These are phyloP conservation scores for Sclerodermus sp. DNA, from an alignment of 2,888 invertebrate genomes.

Conservation along the genomic window DNA sequence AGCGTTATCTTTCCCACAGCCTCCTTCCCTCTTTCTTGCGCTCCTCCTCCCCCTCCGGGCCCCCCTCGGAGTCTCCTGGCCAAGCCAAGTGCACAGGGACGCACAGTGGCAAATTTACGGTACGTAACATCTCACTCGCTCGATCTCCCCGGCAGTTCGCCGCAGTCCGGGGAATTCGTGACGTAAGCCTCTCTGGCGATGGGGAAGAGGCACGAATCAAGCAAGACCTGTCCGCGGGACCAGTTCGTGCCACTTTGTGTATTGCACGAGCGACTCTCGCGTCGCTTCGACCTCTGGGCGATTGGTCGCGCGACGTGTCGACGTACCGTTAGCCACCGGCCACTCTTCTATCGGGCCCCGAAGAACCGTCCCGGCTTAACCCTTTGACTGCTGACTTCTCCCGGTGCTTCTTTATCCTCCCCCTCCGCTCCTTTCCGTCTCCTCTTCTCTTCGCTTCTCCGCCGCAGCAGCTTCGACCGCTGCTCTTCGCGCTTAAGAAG, in stretches of 20 bases:
- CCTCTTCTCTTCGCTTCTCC: neutral
- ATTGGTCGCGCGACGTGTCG: slow-evolving; percentile 47
- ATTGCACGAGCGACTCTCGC: slow-evolving; percentile 11
- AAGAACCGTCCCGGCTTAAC: slow-evolving; percentile 14
- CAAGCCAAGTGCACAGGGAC: neutral
- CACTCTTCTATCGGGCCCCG: slow-evolving; percentile 31
- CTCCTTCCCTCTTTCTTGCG: slow-evolving; percentile 30
- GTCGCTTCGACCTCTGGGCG: slow-evolving; percentile 22
- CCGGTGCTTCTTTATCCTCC: neutral
- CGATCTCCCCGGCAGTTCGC: slow-evolving; percentile 33
- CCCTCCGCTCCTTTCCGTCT: neutral
- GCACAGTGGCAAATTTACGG: slow-evolving; percentile 47
- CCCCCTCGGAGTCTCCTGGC: neutral
- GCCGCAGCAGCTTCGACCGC: neutral
- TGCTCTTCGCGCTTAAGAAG: neutral
- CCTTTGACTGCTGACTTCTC: neutral
- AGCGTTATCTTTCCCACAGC: slow-evolving; percentile 52
- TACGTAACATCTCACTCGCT: slow-evolving; percentile 45
- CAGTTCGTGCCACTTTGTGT: slow-evolving; percentile 5
- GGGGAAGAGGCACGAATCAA: too few species aligned
- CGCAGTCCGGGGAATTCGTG: slow-evolving; percentile 36
- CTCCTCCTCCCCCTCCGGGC: neutral
- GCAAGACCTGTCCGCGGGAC: too few species aligned
- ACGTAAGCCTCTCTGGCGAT: too few species aligned
- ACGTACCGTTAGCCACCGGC: slow-evolving; percentile 43